Evolutionary conservation across 2,888 invertebrate genomes (phyloP).

Genomic region (Mycalesis mineus): DNA sequence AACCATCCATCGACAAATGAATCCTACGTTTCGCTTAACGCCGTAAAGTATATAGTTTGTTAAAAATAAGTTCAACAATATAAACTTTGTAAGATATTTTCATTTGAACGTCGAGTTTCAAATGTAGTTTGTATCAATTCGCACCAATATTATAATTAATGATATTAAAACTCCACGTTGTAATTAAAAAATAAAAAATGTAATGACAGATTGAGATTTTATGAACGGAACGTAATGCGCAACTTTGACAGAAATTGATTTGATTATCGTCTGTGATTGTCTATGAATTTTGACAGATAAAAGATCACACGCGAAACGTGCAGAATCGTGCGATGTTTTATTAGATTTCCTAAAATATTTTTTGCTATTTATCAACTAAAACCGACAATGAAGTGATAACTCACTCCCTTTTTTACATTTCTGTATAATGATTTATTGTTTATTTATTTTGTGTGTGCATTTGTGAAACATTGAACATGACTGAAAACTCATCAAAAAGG

Average conservation of each 20-base stretch:
- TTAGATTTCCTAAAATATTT: constrained; percentile 5
- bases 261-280: constrained; percentile 27
- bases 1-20: constrained; percentile 33
- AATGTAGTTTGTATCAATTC: not conserved
- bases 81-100: no score
- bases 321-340: constrained; percentile 32
- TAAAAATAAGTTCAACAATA: not conserved
- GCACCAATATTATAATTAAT: not conserved
- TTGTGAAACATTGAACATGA: constrained; percentile 58
- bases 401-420: constrained; percentile 13
- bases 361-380: constrained; percentile 15
- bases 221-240: constrained; percentile 10
- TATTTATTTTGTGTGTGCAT: constrained; percentile 39
- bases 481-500: constrained; percentile 73
- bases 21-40: constrained; percentile 13
- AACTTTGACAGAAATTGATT: constrained; percentile 22
- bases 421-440: constrained; percentile 50
- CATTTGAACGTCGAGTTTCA: not conserved
- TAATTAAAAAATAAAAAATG: not conserved
- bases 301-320: constrained; percentile 22
- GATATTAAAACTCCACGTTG: no score
- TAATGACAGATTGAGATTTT: not conserved
- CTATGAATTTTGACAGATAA: constrained; percentile 24
- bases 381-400: constrained; percentile 29
- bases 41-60: not conserved